Evolutionary conservation across 2,888 invertebrate species (phyloP), one percentile per base, ranked within the genome.

Genomic region (Drosophila sordidula): DNA sequence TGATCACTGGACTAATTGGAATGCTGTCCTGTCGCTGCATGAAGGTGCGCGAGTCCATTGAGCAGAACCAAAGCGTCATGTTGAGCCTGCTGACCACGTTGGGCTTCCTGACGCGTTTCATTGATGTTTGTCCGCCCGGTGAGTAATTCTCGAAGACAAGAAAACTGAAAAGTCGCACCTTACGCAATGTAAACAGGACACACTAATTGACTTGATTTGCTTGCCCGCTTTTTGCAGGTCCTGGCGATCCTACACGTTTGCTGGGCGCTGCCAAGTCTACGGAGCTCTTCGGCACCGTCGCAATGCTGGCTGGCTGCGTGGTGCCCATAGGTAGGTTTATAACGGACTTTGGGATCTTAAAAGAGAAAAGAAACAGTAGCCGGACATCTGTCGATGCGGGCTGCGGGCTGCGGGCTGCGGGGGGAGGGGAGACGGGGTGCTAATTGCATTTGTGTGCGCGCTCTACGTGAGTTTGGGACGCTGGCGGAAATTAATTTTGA

Each of bases 1-100:
- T 97, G 63, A 95, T 96, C 82, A 95, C 95, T 49, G 96, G 97
- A 29, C 93, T 97, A n/a, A 94, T 97, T 62, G 97, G 97, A 90
- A 95, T 95, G 75, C 93, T 97, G 52, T 94, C 95, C 18, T 94
- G 94, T 70, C 95, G 95, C 90, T 95, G 95, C 91, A 93, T 94
- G 83, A 94, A 94, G 78, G 95, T 96, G 41, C 94, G 95, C 59
- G 95, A 95, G 78, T 95, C 95, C 9, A 94, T 92, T 70, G 92
- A 92, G 70, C 87, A 89, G 76, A 90, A 92, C 77, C 92, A 92
- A 70, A 90, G 91, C 86, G 91, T 92, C 62, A 90, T 92, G 63
- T 77, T 92, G 54, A 91, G 92, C 42, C 80, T 92, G 69, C 61
- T 92, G 80, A 92, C 92, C 69, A 92, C 92, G 57, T 81, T 92